Evolutionary conservation across 2,888 invertebrate genomes (phyloP), one percentile per base, ranked within the genome.

Genomic region (Metellina segmentata): DNA sequence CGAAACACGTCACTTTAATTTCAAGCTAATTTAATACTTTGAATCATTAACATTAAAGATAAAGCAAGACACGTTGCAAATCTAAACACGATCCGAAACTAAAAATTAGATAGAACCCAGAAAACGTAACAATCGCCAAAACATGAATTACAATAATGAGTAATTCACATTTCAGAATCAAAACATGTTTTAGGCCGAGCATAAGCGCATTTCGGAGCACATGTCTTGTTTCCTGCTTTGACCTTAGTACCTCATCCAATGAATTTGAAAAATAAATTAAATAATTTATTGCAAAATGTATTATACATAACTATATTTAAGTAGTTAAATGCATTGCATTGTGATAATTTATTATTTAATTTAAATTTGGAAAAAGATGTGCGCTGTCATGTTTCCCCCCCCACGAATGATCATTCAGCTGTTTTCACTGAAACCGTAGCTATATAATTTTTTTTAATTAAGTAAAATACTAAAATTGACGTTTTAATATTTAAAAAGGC

Each of bases 401-500:
- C n/a, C n/a, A n/a, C 9, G n/a, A 78, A 78, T 61, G 61, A 61
- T 61, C n/a, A n/a, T 71, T 20, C 20, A 6, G 8, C 8, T 49
- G 5, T 52, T 16, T 34, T 75, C 61, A 75, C 85, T 85, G 85
- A 74, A 61, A 75, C 85, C 61, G 53, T 11, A 34, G 6, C 7
- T 1, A 13, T 49, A 11, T 81, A 9, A 20, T 20, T 8, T 7
- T 83, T 74, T 83, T 71, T 70, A 61, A 13, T 78, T 78, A n/a
- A 1, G 53, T 61, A 53, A 34, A 85, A 52, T 74, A 85, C 20
- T 72, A 51, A 82, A 72, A 72, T 75, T 85, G 85, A 85, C 85
- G 85, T 85, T 85, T 82, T 78, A 78, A 61, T 85, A 70, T 74
- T 83, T 83, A 75, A 75, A 85, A 74, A 85, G 85, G 85, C 85